These are phyloP conservation scores for Aphelinus certus DNA, from an alignment of 1,140 invertebrate species.

Conservation along the genomic window DNA sequence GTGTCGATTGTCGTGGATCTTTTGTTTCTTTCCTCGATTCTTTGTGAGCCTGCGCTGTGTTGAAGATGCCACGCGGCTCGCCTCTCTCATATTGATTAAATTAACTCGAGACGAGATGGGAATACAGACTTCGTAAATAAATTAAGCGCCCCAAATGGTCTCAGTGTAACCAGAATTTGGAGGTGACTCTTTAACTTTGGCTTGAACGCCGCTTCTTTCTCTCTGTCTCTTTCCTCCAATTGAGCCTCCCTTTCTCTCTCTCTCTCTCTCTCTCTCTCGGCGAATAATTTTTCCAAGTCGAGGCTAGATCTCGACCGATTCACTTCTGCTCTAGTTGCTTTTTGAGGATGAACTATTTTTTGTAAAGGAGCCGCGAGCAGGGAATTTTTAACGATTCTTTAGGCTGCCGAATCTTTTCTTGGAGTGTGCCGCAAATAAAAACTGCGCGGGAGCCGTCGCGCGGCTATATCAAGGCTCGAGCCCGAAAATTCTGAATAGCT, in stretches of 20 bases:
- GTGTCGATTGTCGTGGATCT: no score
- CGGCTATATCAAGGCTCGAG: slow-evolving; percentile 4
- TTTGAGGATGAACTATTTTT: background rate
- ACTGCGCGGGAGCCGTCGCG: background rate
- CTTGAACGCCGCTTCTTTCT: background rate
- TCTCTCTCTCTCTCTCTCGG: no score
- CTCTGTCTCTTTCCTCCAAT: background rate
- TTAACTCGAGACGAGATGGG: slow-evolving; percentile 5
- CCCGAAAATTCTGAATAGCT: background rate
- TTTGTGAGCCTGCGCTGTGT: background rate
- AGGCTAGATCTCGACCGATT: slow-evolving; percentile 4
- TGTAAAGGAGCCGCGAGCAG: background rate
- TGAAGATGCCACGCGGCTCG: slow-evolving; percentile 8
- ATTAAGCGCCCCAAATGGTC: slow-evolving; percentile 1
- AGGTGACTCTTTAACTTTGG: background rate
- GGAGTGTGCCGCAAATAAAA: background rate
- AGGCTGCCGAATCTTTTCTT: background rate
- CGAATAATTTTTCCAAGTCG: background rate
- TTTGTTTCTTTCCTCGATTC: no score
- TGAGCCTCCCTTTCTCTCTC: slow-evolving; percentile 1
- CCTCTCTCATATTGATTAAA: slow-evolving; percentile 37
- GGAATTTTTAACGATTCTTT: background rate
- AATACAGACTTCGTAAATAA: background rate
- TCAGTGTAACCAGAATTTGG: background rate
- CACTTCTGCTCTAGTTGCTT: slow-evolving; percentile 22